These are phyloP conservation scores for Monochamus saltuarius DNA, from an alignment of 1,140 invertebrate species.

Conservation along the genomic window DNA sequence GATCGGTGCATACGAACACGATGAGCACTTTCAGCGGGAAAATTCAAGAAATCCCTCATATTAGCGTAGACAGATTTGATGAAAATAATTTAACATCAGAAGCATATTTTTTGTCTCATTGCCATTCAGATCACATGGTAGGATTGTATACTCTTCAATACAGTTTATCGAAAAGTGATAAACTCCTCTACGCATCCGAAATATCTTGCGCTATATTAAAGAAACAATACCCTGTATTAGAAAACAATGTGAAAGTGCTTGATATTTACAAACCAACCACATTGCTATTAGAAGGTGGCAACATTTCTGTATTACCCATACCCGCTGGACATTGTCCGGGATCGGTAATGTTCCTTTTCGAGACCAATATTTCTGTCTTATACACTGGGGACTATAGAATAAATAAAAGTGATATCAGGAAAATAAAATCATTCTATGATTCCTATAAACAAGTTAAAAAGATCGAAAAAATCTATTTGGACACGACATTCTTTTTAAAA, in stretches of 20 bases:
- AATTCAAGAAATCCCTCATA: conserved; percentile 62
- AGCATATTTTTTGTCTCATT: conserved; percentile 69
- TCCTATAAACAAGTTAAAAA: conserved; percentile 51
- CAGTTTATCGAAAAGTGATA: conserved; percentile 35
- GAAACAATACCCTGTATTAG: conserved; percentile 28
- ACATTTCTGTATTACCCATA: conserved; percentile 59
- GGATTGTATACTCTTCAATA: conserved; percentile 53
- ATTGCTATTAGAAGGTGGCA: conserved; percentile 32
- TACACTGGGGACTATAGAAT: conserved; percentile 75
- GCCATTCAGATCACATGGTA: conserved; percentile 66
- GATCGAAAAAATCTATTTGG: conserved; percentile 66
- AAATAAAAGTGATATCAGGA: conserved; percentile 55
- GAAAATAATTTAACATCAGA: conserved; percentile 54
- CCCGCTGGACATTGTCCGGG: conserved; percentile 72
- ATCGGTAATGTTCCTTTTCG: conserved; percentile 73
- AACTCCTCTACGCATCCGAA: conserved; percentile 53
- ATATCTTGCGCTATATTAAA: conserved; percentile 52
- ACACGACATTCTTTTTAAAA: conserved; percentile 67
- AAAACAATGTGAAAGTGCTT: conserved; percentile 46
- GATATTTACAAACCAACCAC: conserved; percentile 36
- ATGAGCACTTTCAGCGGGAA: conserved; percentile 65
- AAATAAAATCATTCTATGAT: conserved; percentile 58
- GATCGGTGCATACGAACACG: conserved; percentile 19
- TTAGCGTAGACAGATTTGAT: conserved; percentile 64
- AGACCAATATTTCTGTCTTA: conserved; percentile 56